These are phyloP conservation scores for Ganaspis sp. DNA, from an alignment of 1,140 invertebrate species.

Conservation along the genomic window DNA sequence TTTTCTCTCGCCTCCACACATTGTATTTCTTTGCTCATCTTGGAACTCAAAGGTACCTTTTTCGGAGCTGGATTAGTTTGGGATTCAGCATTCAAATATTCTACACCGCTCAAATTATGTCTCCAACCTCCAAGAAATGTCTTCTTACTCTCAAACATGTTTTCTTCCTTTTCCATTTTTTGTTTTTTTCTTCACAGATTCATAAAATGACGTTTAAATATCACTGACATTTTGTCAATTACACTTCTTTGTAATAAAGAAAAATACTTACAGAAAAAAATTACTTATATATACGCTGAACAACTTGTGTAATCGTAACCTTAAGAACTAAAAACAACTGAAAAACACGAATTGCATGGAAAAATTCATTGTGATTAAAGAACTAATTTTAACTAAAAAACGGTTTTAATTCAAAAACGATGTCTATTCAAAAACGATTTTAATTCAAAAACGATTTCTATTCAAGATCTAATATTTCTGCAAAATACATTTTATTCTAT, in stretches of 20 bases:
- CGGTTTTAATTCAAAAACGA: not conserved
- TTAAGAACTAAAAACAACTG: not conserved
- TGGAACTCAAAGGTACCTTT: conserved; percentile 73
- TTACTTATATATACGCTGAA: too few relatives aligned
- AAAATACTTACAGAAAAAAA: too few relatives aligned
- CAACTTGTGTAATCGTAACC: conserved; percentile 44
- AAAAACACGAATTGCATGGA: too few relatives aligned
- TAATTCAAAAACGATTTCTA: not conserved
- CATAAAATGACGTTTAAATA: not conserved
- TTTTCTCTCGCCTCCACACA: conserved; percentile 76
- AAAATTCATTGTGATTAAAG: too few relatives aligned
- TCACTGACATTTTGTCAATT: too few relatives aligned
- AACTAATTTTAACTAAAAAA: not conserved
- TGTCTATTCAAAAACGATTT: not conserved
- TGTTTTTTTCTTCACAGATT: conserved; percentile 33
- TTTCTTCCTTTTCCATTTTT: conserved; percentile 75
- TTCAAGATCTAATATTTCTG: not conserved
- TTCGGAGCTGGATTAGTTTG: conserved; percentile 80
- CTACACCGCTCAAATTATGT: conserved; percentile 76
- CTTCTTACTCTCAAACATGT: conserved; percentile 73
- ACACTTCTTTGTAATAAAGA: too few relatives aligned
- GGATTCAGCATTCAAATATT: conserved; percentile 80
- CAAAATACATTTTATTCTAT: conserved; percentile 27
- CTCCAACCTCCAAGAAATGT: conserved; percentile 81
- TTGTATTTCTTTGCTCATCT: conserved; percentile 78